These are phyloP conservation scores for Hassar affinis DNA, from an alignment of 2,113 vertebrate genomes.

Conservation along the genomic window DNA sequence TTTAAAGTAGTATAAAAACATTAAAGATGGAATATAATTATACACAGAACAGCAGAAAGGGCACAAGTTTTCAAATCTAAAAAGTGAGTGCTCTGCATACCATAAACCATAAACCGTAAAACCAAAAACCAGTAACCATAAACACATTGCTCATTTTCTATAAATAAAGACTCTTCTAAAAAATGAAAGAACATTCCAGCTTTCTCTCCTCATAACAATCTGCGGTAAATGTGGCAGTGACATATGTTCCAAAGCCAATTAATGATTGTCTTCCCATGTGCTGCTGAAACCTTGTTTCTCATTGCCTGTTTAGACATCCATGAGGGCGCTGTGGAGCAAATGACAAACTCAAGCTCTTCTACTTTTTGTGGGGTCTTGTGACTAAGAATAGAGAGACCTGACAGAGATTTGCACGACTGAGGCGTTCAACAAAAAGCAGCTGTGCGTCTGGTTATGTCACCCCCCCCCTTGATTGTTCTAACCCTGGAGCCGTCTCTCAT, in stretches of 20 bases:
- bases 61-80: slow-evolving; percentile 3
- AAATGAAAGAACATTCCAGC: not conserved
- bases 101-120: not conserved
- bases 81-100: not conserved
- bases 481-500: slow-evolving; percentile 28
- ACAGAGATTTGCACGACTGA: not conserved
- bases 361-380: slow-evolving; percentile 14
- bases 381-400: slow-evolving; percentile 30
- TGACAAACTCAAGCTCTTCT: slow-evolving; percentile 5
- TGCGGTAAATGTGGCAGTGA: not conserved
- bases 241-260: not conserved
- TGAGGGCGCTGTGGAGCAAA: not conserved
- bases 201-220: not conserved
- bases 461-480: slow-evolving; percentile 24
- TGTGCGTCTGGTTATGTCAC: slow-evolving; percentile 35
- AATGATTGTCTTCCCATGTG: not conserved
- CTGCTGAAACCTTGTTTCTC: not conserved
- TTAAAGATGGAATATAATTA: not conserved
- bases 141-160: not conserved
- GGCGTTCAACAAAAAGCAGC: slow-evolving; percentile 48
- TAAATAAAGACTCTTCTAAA: not conserved
- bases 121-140: not conserved
- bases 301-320: not conserved
- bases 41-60: not conserved
- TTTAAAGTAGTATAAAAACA: not conserved